Conservation (phyloP, 2,888 invertebrate species). For the Limnephilus lunatus region DNA sequence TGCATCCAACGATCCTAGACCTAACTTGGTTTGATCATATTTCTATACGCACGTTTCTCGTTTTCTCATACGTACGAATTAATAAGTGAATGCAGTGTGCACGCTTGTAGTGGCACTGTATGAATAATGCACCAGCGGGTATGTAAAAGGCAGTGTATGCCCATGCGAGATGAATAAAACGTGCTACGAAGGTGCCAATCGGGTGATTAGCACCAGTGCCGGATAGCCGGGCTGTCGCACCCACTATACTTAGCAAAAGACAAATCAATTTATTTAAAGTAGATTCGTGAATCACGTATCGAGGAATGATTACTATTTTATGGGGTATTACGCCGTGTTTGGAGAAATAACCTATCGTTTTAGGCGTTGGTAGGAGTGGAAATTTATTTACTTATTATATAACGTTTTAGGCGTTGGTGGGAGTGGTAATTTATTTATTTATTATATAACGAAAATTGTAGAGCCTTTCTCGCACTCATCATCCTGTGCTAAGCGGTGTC, state of each 20-base stretch:
- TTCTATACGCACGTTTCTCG: constrained; percentile 19
- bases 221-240: neutral
- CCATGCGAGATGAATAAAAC: constrained; percentile 43
- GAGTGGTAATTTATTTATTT: neutral
- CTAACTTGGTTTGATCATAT: neutral
- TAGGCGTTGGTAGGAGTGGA: neutral
- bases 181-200: constrained; percentile 51
- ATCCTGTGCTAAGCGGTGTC: too few species aligned
- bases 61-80: constrained; percentile 49
- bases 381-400: neutral
- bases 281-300: neutral
- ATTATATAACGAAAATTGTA: neutral
- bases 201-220: constrained; percentile 16
- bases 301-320: neutral
- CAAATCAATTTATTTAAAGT: neutral
- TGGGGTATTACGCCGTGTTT: neutral
- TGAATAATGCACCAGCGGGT: neutral
- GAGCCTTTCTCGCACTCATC: neutral
- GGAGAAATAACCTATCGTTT: neutral
- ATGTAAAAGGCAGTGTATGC: constrained; percentile 16
- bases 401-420: neutral
- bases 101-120: constrained; percentile 21
- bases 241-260: neutral
- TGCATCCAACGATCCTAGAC: neutral
- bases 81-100: constrained; percentile 32